A percentile compares a stretch with the other conserved stretches of the same genome.
phyloP scores from a whole-genome alignment of 2,888 invertebrate species.

The Agrypnus murinus region DNA sequence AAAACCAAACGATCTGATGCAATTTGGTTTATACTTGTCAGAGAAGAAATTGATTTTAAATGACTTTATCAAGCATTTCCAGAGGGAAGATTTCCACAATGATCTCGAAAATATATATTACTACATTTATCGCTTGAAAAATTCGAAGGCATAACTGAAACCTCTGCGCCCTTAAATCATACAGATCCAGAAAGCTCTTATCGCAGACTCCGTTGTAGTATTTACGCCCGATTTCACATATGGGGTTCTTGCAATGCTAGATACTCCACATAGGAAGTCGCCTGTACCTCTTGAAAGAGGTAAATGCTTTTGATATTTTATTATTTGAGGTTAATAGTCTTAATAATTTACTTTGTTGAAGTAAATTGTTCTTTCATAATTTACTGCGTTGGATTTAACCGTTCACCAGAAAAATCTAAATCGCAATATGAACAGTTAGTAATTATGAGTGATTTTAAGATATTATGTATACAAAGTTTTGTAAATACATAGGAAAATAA shows the following conservation, averaged over 20 bases:
- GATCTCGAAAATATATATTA: constrained; percentile 19
- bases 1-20: too few species aligned
- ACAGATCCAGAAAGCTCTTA: constrained; percentile 34
- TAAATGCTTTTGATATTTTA: constrained; percentile 1
- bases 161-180: constrained; percentile 30
- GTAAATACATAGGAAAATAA: too few species aligned
- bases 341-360: background rate
- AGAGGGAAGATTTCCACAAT: background rate
- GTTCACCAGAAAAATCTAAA: too few species aligned
- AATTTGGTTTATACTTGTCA: too few species aligned
- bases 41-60: too few species aligned
- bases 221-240: constrained; percentile 33
- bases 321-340: background rate
- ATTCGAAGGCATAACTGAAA: constrained; percentile 29
- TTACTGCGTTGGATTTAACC: too few species aligned
- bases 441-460: too few species aligned
- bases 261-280: constrained; percentile 14
- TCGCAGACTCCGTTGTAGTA: constrained; percentile 28
- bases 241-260: constrained; percentile 16
- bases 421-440: too few species aligned
- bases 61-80: background rate
- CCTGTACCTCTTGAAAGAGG: constrained; percentile 1
- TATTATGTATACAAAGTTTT: too few species aligned
- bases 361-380: too few species aligned
- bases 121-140: constrained; percentile 29